These are phyloP conservation scores for Malthinus seriepunctatus DNA, from an alignment of 2,888 invertebrate genomes.

Conservation along the genomic window DNA sequence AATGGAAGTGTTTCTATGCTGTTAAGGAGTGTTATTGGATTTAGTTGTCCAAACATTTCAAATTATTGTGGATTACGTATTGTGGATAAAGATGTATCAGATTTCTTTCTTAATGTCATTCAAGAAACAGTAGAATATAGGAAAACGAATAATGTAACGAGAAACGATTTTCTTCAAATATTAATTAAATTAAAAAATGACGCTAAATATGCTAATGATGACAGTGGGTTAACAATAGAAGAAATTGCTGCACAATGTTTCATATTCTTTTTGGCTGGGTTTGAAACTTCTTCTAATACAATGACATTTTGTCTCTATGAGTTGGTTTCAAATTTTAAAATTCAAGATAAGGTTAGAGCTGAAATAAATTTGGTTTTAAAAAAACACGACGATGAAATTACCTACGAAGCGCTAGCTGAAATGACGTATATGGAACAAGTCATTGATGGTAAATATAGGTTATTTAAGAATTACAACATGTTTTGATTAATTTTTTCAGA, in stretches of 20 bases:
- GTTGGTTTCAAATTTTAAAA: conserved; percentile 49
- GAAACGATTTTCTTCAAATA: conserved; percentile 50
- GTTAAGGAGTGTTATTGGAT: neutral
- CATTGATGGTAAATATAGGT: conserved; percentile 43
- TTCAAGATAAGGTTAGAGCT: conserved; percentile 53
- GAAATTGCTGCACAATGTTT: conserved; percentile 50
- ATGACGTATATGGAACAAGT: conserved; percentile 56
- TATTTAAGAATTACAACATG: too few species aligned
- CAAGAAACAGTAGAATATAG: neutral
- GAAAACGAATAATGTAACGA: conserved; percentile 20
- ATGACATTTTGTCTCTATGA: conserved; percentile 51
- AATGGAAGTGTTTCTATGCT: neutral
- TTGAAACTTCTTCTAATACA: conserved; percentile 55
- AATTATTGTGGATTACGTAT: neutral
- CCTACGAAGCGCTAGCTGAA: conserved; percentile 52
- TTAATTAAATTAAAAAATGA: conserved; percentile 40
- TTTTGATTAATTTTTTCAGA: too few species aligned
- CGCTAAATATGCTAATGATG: conserved; percentile 2
- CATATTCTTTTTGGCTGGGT: conserved; percentile 57
- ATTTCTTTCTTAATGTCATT: conserved; percentile 10
- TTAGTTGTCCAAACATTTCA: neutral
- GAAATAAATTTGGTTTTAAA: conserved; percentile 48
- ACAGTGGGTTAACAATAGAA: conserved; percentile 32
- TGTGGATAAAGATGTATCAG: neutral
- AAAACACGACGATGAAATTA: conserved; percentile 45